phyloP scores from a whole-genome alignment of 2,888 invertebrate genomes.

The Cephonodes hylas region DNA sequence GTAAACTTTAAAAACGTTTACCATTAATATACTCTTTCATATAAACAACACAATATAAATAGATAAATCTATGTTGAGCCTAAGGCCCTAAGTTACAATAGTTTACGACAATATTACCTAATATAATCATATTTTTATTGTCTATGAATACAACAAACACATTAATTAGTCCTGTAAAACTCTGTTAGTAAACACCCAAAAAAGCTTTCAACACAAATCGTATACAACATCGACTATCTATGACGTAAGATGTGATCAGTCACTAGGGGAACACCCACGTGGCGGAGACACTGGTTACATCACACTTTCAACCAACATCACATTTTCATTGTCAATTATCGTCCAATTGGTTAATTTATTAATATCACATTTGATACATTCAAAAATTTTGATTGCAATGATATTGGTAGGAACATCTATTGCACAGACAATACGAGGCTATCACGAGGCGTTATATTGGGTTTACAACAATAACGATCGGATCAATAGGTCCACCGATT shows the following conservation, averaged over 20 bases:
- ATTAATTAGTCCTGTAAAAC: constrained; percentile 33
- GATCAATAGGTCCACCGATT: constrained; percentile 51
- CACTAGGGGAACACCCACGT: constrained; percentile 47
- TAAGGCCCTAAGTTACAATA: constrained; percentile 64
- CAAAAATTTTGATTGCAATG: constrained; percentile 45
- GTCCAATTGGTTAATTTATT: constrained; percentile 6
- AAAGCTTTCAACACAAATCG: constrained; percentile 55
- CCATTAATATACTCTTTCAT: constrained; percentile 50
- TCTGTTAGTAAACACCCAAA: constrained; percentile 47
- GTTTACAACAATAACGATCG: constrained; percentile 58
- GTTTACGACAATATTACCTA: constrained; percentile 54
- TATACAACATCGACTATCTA: constrained; percentile 75
- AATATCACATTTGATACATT: constrained; percentile 35
- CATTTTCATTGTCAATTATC: constrained; percentile 25
- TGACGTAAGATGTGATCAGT: constrained; percentile 53
- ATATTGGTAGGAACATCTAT: constrained; percentile 62
- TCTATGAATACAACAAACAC: constrained; percentile 37
- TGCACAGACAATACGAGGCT: constrained; percentile 58
- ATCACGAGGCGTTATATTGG: constrained; percentile 46
- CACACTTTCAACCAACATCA: constrained; percentile 54
- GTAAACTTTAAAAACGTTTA: constrained; percentile 71
- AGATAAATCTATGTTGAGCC: constrained; percentile 55
- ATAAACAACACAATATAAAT: constrained; percentile 56
- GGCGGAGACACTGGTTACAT: constrained; percentile 40
- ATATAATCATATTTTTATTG: constrained; percentile 38